Evolutionary conservation across 2,888 invertebrate genomes (phyloP).

Genomic region (Dione juno): DNA sequence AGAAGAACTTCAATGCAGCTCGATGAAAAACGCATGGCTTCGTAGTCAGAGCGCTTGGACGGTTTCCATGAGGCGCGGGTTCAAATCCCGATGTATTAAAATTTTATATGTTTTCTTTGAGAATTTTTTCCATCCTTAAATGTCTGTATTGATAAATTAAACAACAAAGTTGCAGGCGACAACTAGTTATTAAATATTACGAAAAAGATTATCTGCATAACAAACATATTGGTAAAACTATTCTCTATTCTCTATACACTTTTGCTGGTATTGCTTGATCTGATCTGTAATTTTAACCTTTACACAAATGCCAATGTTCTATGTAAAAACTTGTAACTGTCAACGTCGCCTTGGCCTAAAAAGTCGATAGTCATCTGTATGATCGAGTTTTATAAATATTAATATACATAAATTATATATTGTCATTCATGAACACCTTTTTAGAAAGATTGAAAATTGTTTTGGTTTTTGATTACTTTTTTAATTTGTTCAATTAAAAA

Average conservation of each 20-base stretch:
- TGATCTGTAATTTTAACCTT: slow-evolving; percentile 38
- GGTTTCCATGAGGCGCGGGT: no score
- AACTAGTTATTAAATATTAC: no score
- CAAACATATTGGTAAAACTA: neutral
- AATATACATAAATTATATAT: neutral
- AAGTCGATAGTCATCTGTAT: slow-evolving; percentile 9
- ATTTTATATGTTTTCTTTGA: no score
- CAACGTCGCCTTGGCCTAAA: slow-evolving; percentile 29
- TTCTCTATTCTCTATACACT: neutral
- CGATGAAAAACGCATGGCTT: no score
- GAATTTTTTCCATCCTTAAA: no score
- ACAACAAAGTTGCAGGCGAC: no score
- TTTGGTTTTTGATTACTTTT: neutral
- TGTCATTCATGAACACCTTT: neutral
- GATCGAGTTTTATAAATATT: slow-evolving; percentile 20
- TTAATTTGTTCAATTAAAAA: no score
- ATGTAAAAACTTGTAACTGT: slow-evolving; percentile 32
- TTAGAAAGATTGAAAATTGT: neutral
- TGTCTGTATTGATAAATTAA: no score
- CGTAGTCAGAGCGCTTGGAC: no score
- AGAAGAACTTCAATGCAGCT: no score
- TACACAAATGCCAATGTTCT: slow-evolving; percentile 31
- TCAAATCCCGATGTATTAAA: no score
- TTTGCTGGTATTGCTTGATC: slow-evolving; percentile 26
- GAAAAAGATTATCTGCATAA: no score